Conservation (phyloP, 2,888 invertebrate species). For the Nymphalis c-album region DNA sequence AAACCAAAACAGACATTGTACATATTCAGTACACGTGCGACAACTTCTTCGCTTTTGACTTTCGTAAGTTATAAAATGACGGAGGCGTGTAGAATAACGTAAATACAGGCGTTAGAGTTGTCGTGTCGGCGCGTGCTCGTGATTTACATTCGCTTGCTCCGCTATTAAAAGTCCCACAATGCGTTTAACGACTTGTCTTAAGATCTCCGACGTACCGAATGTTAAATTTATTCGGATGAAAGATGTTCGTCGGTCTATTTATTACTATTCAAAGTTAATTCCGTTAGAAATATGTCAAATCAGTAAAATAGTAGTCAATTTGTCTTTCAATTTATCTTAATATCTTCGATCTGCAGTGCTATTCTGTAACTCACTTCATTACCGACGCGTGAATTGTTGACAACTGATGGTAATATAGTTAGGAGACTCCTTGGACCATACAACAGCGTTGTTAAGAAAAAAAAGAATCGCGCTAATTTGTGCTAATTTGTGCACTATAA, state of each 20-base stretch:
- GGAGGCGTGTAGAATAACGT: slow-evolving; percentile 58
- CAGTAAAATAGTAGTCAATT: no score
- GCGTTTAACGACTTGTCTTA: slow-evolving; percentile 38
- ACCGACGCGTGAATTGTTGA: no score
- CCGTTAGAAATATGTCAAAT: no score
- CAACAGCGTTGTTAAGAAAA: no score
- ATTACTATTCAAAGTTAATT: neutral
- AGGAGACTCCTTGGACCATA: no score
- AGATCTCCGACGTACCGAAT: slow-evolving; percentile 32
- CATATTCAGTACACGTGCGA: slow-evolving; percentile 62
- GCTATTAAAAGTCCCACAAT: slow-evolving; percentile 68
- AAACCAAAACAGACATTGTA: slow-evolving; percentile 36
- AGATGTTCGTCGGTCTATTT: neutral
- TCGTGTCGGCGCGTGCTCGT: slow-evolving; percentile 48
- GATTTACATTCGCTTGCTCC: slow-evolving; percentile 64
- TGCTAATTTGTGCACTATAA: no score
- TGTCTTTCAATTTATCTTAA: no score
- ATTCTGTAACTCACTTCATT: no score
- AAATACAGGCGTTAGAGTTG: slow-evolving; percentile 64
- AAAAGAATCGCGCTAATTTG: no score
- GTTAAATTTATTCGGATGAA: slow-evolving; percentile 6
- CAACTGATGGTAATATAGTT: no score
- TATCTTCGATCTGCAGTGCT: no score
- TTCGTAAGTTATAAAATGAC: slow-evolving; percentile 69
- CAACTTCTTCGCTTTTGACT: slow-evolving; percentile 58